These are phyloP conservation scores for Microcebus murinus DNA, from an alignment of 2,113 vertebrate species.

Conservation along the genomic window DNA sequence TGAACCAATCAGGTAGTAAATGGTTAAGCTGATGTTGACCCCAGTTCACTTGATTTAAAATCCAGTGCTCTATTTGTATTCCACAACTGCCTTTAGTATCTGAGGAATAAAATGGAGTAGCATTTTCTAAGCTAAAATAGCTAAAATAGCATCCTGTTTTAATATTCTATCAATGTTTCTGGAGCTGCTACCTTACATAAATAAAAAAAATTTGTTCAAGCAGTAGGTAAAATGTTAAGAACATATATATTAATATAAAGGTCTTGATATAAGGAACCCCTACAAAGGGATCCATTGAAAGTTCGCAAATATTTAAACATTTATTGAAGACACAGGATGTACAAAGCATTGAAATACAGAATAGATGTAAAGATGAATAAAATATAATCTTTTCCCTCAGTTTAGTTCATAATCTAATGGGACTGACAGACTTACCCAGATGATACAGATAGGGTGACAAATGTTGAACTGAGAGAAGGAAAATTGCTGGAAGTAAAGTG, in stretches of 20 bases:
- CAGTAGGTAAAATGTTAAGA: not conserved
- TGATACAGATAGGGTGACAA: not conserved
- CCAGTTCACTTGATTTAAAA: not conserved
- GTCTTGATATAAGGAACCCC: not conserved
- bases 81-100: not conserved
- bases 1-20: not conserved
- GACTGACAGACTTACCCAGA: not conserved
- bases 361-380: not conserved
- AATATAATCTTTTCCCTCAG: not conserved
- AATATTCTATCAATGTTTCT: slow-evolving; percentile 6
- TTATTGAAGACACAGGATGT: not conserved
- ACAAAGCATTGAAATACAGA: not conserved
- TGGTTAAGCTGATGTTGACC: not conserved
- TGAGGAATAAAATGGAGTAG: not conserved
- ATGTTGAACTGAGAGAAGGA: not conserved
- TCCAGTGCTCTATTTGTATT: not conserved
- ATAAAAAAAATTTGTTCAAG: slow-evolving; percentile 10
- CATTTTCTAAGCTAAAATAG: not conserved
- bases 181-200: not conserved
- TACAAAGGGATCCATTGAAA: not conserved
- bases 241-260: not conserved
- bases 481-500: not conserved
- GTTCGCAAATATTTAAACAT: not conserved
- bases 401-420: not conserved
- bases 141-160: not conserved